Evolutionary conservation across 2,888 invertebrate genomes (phyloP).

Genomic region (Morpho helenor): DNA sequence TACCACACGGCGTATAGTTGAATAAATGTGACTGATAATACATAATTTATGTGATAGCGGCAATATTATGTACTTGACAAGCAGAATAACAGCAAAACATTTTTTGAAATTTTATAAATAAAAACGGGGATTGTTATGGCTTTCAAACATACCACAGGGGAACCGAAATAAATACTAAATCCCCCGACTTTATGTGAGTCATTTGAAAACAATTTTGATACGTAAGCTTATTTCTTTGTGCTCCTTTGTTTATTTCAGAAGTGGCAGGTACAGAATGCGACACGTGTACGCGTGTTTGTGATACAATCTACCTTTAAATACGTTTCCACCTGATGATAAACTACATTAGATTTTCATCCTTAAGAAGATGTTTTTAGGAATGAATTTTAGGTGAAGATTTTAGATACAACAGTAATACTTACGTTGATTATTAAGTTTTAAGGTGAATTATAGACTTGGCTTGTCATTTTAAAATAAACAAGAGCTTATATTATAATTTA

Average conservation of each 20-base stretch:
- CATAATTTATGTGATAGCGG: too few species aligned
- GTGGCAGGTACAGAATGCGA: conserved; percentile 32
- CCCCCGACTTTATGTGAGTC: conserved; percentile 20
- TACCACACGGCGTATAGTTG: too few species aligned
- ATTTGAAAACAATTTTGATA: conserved; percentile 21
- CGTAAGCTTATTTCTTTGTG: conserved; percentile 32
- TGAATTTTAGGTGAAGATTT: not conserved
- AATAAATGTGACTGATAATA: too few species aligned
- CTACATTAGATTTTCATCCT: not conserved
- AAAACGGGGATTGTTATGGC: not conserved
- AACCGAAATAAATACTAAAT: conserved; percentile 15
- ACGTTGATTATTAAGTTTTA: conserved; percentile 3
- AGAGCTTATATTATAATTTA: too few species aligned
- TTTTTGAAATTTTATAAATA: too few species aligned
- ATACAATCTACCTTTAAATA: conserved; percentile 12
- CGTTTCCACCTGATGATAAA: conserved; percentile 15
- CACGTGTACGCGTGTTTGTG: conserved; percentile 21
- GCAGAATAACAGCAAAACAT: too few species aligned
- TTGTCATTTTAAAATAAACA: too few species aligned
- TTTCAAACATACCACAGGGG: not conserved
- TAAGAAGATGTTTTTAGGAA: not conserved
- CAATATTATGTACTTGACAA: too few species aligned
- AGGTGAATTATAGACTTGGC: not conserved
- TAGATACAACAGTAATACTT: not conserved
- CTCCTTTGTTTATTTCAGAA: conserved; percentile 33